These are phyloP conservation scores for Microctonus aethiopoides DNA, from an alignment of 2,888 invertebrate species.

Conservation along the genomic window DNA sequence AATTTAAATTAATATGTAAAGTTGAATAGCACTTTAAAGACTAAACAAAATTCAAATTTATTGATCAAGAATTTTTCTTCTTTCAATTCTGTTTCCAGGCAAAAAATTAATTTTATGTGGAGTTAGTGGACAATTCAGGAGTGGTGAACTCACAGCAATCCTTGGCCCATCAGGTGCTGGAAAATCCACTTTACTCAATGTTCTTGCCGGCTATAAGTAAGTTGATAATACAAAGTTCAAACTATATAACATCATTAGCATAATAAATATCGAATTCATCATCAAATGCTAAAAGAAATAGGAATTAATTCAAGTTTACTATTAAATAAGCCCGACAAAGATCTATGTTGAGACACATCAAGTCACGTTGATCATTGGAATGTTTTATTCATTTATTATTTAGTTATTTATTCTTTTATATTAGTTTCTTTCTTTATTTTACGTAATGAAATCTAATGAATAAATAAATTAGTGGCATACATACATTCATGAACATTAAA, in stretches of 20 bases:
- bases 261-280: not conserved
- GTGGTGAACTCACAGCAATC: constrained; percentile 90
- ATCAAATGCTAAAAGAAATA: not conserved
- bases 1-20: no score
- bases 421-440: no score
- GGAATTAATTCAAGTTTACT: not conserved
- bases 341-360: not conserved
- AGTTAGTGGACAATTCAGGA: constrained; percentile 85
- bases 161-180: constrained; percentile 94
- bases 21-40: no score
- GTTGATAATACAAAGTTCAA: not conserved
- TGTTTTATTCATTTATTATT: not conserved
- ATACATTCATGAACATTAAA: not conserved
- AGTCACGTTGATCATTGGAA: not conserved
- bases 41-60: no score
- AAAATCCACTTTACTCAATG: constrained; percentile 89
- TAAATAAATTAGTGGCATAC: not conserved
- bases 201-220: constrained; percentile 93
- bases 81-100: no score
- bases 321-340: not conserved
- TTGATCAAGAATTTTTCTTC: no score
- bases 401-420: not conserved
- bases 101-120: constrained; percentile 83
- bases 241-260: not conserved
- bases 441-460: not conserved